Percentiles rank a stretch among this genome's conserved stretches.
phyloP scores from a whole-genome alignment of 2,113 vertebrate genomes.

The Anhinga anhinga region DNA sequence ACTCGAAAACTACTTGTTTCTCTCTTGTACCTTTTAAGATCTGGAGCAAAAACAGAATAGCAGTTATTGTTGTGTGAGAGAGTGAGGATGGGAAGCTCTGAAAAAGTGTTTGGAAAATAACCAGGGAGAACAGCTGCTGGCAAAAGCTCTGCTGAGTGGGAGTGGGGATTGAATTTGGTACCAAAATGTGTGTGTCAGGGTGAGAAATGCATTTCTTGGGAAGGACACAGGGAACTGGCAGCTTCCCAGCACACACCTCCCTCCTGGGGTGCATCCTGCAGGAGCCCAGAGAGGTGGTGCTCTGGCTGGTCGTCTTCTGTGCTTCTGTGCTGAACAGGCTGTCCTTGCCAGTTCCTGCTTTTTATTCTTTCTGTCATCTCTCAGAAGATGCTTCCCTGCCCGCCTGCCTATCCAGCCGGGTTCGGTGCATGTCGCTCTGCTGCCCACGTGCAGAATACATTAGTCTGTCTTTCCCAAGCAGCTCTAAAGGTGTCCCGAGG shows the following conservation, averaged over 20 bases:
- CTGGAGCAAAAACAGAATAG: not conserved
- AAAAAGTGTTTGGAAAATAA: not conserved
- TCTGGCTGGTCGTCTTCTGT: not conserved
- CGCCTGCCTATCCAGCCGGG: not conserved
- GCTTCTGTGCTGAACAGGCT: not conserved
- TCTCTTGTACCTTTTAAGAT: not conserved
- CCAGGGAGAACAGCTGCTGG: not conserved
- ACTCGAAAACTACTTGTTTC: not conserved
- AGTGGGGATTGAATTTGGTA: not conserved
- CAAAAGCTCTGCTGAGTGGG: not conserved
- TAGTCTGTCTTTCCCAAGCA: not conserved
- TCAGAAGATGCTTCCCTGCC: not conserved
- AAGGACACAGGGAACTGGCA: not conserved
- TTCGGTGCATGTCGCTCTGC: fast-evolving
- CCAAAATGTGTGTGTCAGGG: not conserved
- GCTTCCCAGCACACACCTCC: not conserved
- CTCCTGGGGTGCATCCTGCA: not conserved
- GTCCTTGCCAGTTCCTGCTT: not conserved
- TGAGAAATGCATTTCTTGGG: not conserved
- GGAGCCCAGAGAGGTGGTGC: not conserved
- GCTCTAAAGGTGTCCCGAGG: not conserved
- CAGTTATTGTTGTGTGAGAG: not conserved
- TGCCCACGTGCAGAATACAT: not conserved
- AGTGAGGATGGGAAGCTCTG: not conserved
- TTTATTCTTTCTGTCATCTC: not conserved